These are phyloP conservation scores for Burhinus bistriatus DNA, from an alignment of 2,113 vertebrate species.

Conservation along the genomic window DNA sequence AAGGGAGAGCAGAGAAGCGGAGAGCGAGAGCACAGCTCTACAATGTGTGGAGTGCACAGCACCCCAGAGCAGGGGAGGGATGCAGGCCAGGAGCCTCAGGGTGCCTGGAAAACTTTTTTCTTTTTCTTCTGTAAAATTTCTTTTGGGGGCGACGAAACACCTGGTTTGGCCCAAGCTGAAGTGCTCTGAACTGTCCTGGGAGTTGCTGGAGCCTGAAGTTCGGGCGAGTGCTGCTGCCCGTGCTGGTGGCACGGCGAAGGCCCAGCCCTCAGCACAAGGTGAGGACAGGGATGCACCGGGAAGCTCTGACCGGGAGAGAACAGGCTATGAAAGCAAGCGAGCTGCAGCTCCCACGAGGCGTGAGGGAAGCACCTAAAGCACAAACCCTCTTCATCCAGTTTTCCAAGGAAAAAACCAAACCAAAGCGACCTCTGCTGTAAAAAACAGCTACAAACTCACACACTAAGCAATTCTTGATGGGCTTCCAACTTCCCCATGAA, in stretches of 20 bases:
- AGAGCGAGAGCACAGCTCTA: neutral
- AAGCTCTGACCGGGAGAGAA: neutral
- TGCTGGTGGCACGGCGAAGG: neutral
- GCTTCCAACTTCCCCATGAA: neutral
- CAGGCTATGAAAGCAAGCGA: neutral
- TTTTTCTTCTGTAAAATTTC: neutral
- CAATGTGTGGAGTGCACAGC: rapidly evolving
- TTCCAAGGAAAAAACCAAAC: neutral
- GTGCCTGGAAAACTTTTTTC: neutral
- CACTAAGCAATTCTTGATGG: neutral
- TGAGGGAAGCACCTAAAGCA: neutral
- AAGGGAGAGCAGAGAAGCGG: neutral
- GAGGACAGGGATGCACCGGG: neutral
- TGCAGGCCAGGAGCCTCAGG: neutral
- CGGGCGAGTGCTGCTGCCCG: neutral
- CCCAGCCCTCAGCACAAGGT: neutral
- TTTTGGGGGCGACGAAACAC: neutral
- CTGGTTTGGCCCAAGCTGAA: neutral
- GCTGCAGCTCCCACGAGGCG: neutral
- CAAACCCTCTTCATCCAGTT: neutral
- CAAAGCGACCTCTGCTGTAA: neutral
- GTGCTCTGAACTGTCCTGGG: neutral
- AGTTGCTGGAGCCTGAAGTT: neutral
- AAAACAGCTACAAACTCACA: neutral
- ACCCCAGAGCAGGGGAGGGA: neutral